Evolutionary conservation across 1,140 invertebrate genomes (phyloP).

Genomic region (Vanessa atalanta): DNA sequence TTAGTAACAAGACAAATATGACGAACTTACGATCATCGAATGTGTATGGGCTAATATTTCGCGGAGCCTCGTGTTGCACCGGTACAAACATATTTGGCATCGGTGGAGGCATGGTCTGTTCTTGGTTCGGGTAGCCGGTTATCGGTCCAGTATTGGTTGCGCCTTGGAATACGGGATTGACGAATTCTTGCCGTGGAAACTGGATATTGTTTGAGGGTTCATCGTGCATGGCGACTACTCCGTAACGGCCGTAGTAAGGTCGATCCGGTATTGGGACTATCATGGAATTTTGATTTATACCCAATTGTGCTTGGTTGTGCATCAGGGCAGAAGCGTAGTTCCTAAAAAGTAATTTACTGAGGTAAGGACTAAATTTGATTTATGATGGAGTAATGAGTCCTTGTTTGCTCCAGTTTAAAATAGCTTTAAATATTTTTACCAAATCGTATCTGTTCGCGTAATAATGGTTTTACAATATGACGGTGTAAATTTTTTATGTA

Average conservation of each 20-base stretch:
- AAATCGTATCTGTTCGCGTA: too few species aligned
- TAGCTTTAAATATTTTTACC: too few species aligned
- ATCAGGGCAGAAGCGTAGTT: conserved; percentile 36
- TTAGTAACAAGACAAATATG: neutral
- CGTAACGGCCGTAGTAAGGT: conserved; percentile 42
- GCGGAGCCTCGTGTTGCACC: conserved; percentile 40
- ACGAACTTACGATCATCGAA: conserved; percentile 52
- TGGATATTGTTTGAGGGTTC: conserved; percentile 40
- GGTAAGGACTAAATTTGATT: too few species aligned
- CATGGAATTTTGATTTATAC: conserved; percentile 40
- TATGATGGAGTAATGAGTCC: too few species aligned
- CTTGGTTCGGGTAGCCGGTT: conserved; percentile 32
- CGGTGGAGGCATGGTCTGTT: conserved; percentile 35
- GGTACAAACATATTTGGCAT: conserved; percentile 50
- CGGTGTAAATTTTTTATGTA: too few species aligned
- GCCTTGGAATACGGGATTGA: conserved; percentile 39
- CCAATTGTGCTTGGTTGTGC: conserved; percentile 37
- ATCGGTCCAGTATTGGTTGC: conserved; percentile 25
- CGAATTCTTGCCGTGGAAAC: conserved; percentile 37
- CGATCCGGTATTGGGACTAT: conserved; percentile 40
- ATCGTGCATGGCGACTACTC: conserved; percentile 40
- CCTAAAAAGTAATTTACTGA: conserved; percentile 26
- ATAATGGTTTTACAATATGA: too few species aligned
- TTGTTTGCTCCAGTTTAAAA: too few species aligned
- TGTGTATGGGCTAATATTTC: conserved; percentile 49